phyloP scores from a whole-genome alignment of 2,888 invertebrate genomes.

The Blastobasis adustella region DNA sequence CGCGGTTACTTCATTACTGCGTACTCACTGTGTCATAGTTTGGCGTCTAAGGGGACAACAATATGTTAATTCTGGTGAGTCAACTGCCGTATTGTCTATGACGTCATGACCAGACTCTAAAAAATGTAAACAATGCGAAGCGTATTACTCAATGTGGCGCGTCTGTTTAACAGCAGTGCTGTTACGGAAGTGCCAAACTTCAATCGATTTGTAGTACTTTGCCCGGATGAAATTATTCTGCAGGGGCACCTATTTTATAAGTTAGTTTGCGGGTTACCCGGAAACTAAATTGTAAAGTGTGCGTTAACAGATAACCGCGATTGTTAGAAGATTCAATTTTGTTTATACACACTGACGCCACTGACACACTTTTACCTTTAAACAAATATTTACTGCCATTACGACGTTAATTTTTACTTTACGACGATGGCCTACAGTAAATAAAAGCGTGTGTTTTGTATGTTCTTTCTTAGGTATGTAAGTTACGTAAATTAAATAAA shows the following conservation, averaged over 20 bases:
- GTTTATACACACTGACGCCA: no score
- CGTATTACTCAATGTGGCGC: slow-evolving; percentile 3
- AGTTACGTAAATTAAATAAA: no score
- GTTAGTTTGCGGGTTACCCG: background rate
- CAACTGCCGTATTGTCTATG: background rate
- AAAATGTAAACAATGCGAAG: slow-evolving; percentile 9
- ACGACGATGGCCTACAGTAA: no score
- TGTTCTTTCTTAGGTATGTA: no score
- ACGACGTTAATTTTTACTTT: no score
- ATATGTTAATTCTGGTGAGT: slow-evolving; percentile 2
- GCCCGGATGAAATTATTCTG: background rate
- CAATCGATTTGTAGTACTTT: slow-evolving; percentile 1
- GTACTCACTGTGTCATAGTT: no score
- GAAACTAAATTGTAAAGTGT: background rate
- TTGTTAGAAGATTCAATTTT: no score
- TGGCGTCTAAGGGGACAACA: slow-evolving; percentile 1
- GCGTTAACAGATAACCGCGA: no score
- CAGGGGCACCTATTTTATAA: background rate
- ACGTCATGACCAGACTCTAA: slow-evolving; percentile 2
- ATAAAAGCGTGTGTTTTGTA: no score
- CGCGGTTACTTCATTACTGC: no score
- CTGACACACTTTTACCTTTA: no score
- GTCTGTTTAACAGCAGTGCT: background rate
- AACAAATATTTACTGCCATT: no score
- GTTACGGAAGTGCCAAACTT: slow-evolving; percentile 3